Base-by-base conservation (phyloP, 35 echinoderm and acorn worm species). In the Hemicentrotus pulcherrimus region DNA sequence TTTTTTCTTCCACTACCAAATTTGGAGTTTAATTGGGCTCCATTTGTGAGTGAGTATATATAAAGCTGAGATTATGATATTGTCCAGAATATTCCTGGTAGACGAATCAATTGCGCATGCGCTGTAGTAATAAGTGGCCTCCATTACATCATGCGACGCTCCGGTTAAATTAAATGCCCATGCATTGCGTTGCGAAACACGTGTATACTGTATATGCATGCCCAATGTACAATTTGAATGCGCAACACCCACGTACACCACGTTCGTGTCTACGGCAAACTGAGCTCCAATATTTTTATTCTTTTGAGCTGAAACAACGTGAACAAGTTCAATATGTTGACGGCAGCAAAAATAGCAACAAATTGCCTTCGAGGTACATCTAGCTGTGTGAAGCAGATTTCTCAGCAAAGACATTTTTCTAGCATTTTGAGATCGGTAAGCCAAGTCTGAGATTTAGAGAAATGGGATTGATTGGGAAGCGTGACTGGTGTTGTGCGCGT, bases 351-450 rank as follows among this genome's bases (percentile, higher is more conserved):
- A 94, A 95, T 97, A 96, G 94, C 95, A 86, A 92, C 97, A 47
- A 95, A 94, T 91, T 97, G 97, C 95, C 86, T 98, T 94, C 95
- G 97, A 45, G 85, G 96, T 52, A 96, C 71, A 94, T 94, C 97
- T 46, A 31, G 89, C 35, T 96, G 94, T 86, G 28, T 94, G 32
- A 95, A 91, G 52, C 78, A 86, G 31, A 89, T 88, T 46, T 91
- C 91, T 12, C 94, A 98, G 32, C 97, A 96, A 32, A 96, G 96
- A 48, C 97, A 98, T 18, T 94, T 95, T 95, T 98, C 96, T 10
- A 96, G 91, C 85, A 94, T 96, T 94, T 92, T 95, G 30, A 91
- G 97, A 95, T 95, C 97, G 97, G 97, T 97, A 97, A 96, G 94
- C 22, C 32, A 47, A 45, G 5, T 18, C 12, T 32, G 12, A 31